Evolutionary conservation across 2,113 vertebrate genomes (phyloP).

Genomic region (Natator depressus): DNA sequence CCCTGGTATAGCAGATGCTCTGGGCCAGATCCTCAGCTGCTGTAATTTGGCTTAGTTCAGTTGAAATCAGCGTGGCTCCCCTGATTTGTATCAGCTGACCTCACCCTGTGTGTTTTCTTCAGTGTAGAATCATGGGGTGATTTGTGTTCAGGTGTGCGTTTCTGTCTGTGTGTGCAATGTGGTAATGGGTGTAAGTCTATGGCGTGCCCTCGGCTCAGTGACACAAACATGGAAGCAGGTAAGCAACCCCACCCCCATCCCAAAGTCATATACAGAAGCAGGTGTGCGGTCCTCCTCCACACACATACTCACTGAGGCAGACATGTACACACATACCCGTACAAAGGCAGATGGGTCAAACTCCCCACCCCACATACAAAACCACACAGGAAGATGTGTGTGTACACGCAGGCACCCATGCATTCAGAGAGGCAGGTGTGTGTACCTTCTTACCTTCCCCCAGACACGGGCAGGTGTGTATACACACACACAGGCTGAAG

Average conservation of each 20-base stretch:
- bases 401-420: background rate
- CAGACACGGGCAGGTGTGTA: background rate
- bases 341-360: background rate
- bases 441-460: background rate
- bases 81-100: background rate
- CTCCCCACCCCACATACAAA: background rate
- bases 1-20: background rate
- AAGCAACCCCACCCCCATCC: background rate
- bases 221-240: conserved; percentile 27
- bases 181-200: background rate
- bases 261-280: conserved; percentile 23
- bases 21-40: background rate
- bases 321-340: conserved; percentile 1
- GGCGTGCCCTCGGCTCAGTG: background rate
- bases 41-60: conserved; percentile 3
- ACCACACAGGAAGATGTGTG: background rate
- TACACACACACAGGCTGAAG: background rate
- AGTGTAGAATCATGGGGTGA: background rate
- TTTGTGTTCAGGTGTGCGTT: rapidly evolving
- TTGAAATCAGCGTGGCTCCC: background rate
- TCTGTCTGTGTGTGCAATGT: background rate
- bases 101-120: background rate
- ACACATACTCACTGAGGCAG: conserved; percentile 2
- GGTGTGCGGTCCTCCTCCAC: background rate
- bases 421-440: background rate